Percentiles rank a stretch among this genome's conserved stretches.
These are phyloP conservation scores for Siniperca knerii DNA, from an alignment of 2,113 vertebrate species.

Conservation along the genomic window DNA sequence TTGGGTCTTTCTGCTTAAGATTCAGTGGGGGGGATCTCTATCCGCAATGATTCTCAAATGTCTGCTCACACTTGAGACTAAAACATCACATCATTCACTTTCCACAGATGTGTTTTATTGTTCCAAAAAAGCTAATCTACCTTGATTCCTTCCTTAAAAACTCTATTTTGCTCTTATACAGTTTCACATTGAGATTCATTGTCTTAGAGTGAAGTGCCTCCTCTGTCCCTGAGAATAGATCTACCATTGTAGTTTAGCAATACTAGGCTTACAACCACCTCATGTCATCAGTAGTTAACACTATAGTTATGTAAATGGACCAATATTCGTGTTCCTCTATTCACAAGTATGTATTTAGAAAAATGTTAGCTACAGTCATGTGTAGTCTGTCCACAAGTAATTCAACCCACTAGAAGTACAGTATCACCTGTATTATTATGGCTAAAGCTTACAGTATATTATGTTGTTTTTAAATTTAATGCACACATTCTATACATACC, in stretches of 20 bases:
- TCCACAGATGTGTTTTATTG: not conserved
- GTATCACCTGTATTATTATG: constrained; percentile 38
- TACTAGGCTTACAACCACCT: constrained; percentile 42
- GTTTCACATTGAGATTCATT: constrained; percentile 72
- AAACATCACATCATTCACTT: constrained; percentile 24
- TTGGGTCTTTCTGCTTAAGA: constrained; percentile 80
- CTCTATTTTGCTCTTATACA: not conserved
- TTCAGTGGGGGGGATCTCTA: constrained; percentile 70
- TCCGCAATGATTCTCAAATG: constrained; percentile 77
- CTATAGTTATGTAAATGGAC: constrained; percentile 8
- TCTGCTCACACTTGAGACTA: constrained; percentile 28
- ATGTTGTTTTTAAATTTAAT: constrained; percentile 25
- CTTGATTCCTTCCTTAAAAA: not conserved
- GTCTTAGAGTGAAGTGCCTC: constrained; percentile 69
- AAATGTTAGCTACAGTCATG: constrained; percentile 30
- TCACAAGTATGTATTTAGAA: constrained; percentile 33
- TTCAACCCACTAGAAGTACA: constrained; percentile 39
- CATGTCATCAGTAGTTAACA: constrained; percentile 49
- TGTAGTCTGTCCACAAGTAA: constrained; percentile 42
- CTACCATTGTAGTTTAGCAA: constrained; percentile 53
- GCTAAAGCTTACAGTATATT: not conserved
- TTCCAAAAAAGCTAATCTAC: constrained; percentile 10
- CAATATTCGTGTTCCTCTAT: constrained; percentile 18
- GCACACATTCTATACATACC: constrained; percentile 53
- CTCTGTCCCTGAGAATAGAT: constrained; percentile 54